A percentile compares a stretch with the other conserved stretches of the same genome.
Evolutionary conservation across 2,888 invertebrate species (phyloP).

Genomic region (Drosophila anomelani): DNA sequence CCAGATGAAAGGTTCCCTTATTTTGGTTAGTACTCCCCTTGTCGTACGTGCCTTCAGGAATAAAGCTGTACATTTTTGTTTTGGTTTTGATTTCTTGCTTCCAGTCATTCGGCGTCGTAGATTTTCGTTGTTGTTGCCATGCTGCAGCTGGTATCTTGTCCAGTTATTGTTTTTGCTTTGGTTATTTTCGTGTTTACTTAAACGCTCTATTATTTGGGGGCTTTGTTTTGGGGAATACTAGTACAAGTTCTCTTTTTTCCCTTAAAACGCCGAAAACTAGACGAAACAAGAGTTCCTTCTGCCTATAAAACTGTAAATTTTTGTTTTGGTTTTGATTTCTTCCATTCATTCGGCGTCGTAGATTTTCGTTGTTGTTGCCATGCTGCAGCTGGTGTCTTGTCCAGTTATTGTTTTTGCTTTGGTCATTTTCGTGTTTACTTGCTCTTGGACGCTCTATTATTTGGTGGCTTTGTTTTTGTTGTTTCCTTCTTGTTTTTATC

Average conservation of each 20-base stretch:
- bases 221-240: no score
- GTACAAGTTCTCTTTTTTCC: no score
- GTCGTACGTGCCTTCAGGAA: background rate
- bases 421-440: slow-evolving; percentile 46
- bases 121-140: slow-evolving; percentile 41
- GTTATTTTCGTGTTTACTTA: slow-evolving; percentile 46
- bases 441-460: slow-evolving; percentile 55
- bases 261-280: no score
- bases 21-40: background rate
- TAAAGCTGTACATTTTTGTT: slow-evolving; percentile 62
- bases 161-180: slow-evolving; percentile 23
- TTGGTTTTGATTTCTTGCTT: slow-evolving; percentile 45
- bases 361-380: slow-evolving; percentile 43
- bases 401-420: slow-evolving; percentile 24
- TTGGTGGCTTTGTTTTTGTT: slow-evolving; percentile 21
- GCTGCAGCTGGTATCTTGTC: slow-evolving; percentile 13
- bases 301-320: slow-evolving; percentile 63
- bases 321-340: slow-evolving; percentile 46
- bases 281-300: no score
- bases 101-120: slow-evolving; percentile 62
- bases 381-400: slow-evolving; percentile 10
- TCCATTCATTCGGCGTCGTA: slow-evolving; percentile 62
- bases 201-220: slow-evolving; percentile 41
- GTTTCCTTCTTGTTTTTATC: slow-evolving; percentile 25
- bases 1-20: slow-evolving; percentile 7